Evolutionary conservation across 2,113 vertebrate species (phyloP).

Genomic region (Australoheros scitulus): DNA sequence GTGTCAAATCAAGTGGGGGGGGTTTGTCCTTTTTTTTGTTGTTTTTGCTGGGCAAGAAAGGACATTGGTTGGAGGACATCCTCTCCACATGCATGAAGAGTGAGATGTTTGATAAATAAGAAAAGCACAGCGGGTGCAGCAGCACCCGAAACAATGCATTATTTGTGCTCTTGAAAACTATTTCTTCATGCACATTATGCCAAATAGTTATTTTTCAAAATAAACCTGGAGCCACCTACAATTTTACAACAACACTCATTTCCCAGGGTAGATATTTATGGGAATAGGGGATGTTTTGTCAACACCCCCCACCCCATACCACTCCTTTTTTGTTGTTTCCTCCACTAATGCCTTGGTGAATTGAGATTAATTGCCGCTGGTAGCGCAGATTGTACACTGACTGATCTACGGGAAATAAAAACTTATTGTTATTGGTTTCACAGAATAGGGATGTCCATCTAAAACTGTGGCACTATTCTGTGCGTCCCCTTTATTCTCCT

Average conservation of each 20-base stretch:
- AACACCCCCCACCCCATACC: neutral
- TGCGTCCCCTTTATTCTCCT: constrained; percentile 6
- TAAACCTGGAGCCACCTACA: constrained; percentile 18
- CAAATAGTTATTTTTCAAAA: constrained; percentile 52
- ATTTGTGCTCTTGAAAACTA: constrained; percentile 42
- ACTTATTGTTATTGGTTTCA: constrained; percentile 36
- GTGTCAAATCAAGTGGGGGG: constrained; percentile 55
- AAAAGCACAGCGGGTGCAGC: constrained; percentile 13
- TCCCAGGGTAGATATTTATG: constrained; percentile 36
- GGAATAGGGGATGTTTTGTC: constrained; percentile 30
- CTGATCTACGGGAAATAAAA: constrained; percentile 42
- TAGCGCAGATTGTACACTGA: constrained; percentile 25
- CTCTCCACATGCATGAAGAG: constrained; percentile 63
- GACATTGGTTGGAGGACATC: constrained; percentile 61
- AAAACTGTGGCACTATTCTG: constrained; percentile 9
- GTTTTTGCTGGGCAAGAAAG: constrained; percentile 43
- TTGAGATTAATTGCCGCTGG: constrained; percentile 60
- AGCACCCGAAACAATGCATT: constrained; percentile 39
- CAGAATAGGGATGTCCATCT: constrained; percentile 37
- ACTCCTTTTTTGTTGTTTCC: constrained; percentile 13
- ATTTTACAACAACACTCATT: constrained; percentile 33
- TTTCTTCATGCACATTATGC: constrained; percentile 34
- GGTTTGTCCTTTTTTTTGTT: neutral
- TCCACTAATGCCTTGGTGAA: constrained; percentile 38
- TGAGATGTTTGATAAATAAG: constrained; percentile 53